Evolutionary conservation across 1,140 invertebrate genomes (phyloP), one percentile per base, ranked within the genome.

Genomic region (Spodoptera frugiperda): DNA sequence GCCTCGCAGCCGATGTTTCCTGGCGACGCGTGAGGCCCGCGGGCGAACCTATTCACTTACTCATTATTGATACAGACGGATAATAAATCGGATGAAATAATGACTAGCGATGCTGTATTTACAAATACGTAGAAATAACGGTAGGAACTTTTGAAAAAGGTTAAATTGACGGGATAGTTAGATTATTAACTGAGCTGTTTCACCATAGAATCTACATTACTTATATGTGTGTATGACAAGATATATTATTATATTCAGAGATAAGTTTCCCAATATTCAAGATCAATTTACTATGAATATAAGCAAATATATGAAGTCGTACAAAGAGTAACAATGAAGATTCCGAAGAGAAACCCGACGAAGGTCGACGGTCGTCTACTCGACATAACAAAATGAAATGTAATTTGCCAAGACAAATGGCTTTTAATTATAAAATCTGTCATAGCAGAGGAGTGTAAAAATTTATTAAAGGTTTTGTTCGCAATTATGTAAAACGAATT

Each of bases 401-500:
- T 71, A 71, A 71, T 71, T 71, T 71, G 67, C 51, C 21, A 55
- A 71, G 51, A 71, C 67, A 71, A 71, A 71, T 71, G 67, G 67
- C 51, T 71, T 68, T 71, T 71, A 71, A 71, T 71, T 71, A 71
- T 71, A 71, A 71, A 71, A 71, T 71, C 67, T 71, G 67, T 71
- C 67, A 71, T 63, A 63, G 39, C 59, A n/a, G 67, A 71, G 67
- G 49, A 39, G 21, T 54, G 67, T 39, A 71, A 71, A 71, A 71
- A 71, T 71, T 71, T 54, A 71, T 71, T 25, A 71, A 71, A 70
- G 30, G 30, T 30, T 53, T 54, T 54, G 49, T 54, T 71, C 51
- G 49, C 25, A 71, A 54, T 71, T 71, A 71, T 71, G 49, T 54
- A 19, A 55, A 71, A 71, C 25, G 67, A 71, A 71, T 71, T 71